Percentiles rank a stretch among this genome's conserved stretches.
Conservation (phyloP, 2,888 invertebrate species). For the Selenia dentaria region DNA sequence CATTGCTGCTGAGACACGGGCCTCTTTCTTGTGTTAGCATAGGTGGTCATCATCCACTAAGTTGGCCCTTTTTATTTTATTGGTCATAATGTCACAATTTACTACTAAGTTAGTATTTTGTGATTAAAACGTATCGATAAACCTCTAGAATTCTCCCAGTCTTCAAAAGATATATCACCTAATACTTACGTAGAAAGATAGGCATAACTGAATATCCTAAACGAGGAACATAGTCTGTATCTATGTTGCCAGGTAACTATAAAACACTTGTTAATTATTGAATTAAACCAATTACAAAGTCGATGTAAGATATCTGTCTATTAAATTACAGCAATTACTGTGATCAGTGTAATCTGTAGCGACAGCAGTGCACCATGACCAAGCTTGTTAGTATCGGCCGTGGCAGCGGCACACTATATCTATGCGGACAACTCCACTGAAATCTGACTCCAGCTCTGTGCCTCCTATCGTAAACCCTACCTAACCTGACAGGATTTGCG, state of each 20-base stretch:
- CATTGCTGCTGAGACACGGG: too few relatives aligned
- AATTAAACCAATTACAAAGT: constrained; percentile 8
- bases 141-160: too few relatives aligned
- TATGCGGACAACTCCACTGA: constrained; percentile 28
- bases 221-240: too few relatives aligned
- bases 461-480: constrained; percentile 33
- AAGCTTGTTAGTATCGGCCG: constrained; percentile 27
- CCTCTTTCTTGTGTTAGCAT: too few relatives aligned
- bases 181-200: too few relatives aligned
- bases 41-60: too few relatives aligned
- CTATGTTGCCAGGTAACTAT: not conserved
- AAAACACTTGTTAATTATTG: constrained; percentile 12
- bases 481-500: constrained; percentile 32
- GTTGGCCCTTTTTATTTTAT: too few relatives aligned
- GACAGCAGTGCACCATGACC: constrained; percentile 33
- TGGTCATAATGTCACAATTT: too few relatives aligned
- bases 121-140: too few relatives aligned
- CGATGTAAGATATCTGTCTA: constrained; percentile 9
- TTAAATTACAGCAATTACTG: constrained; percentile 35
- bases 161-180: too few relatives aligned
- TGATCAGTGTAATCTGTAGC: constrained; percentile 25
- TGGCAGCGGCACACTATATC: constrained; percentile 26
- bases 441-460: constrained; percentile 34
- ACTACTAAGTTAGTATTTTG: too few relatives aligned
- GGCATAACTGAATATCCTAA: too few relatives aligned